These are phyloP conservation scores for Mormyrops attenuatus DNA, from an alignment of 2,797 vertebrate genomes.

Conservation along the genomic window DNA sequence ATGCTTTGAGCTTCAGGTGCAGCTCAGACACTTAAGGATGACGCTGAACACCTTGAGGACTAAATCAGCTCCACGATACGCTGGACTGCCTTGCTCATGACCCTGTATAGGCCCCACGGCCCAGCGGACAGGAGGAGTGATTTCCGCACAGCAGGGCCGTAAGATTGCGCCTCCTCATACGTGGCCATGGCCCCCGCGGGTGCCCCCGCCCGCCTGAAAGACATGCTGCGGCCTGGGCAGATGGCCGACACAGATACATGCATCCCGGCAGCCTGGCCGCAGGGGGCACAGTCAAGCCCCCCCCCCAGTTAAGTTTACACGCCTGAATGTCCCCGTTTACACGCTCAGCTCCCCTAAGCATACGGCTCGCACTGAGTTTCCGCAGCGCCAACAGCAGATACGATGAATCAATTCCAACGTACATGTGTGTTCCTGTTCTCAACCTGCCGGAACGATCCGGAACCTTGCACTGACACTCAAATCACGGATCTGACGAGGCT, in stretches of 20 bases:
- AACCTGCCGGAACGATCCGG: background rate
- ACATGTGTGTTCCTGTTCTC: background rate
- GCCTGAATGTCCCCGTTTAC: background rate
- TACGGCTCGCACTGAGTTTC: background rate
- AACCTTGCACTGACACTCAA: background rate
- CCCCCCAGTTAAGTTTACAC: background rate
- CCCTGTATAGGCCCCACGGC: background rate
- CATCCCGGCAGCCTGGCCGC: background rate
- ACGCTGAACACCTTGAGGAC: background rate
- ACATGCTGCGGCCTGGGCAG: background rate
- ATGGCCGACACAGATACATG: background rate
- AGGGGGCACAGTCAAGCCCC: background rate
- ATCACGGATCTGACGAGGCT: background rate
- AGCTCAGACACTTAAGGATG: background rate
- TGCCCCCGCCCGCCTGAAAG: background rate
- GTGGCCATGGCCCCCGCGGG: background rate
- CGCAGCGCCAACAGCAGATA: background rate
- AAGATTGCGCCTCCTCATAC: background rate
- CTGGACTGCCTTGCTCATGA: background rate
- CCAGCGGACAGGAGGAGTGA: background rate
- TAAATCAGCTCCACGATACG: background rate
- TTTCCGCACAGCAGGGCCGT: background rate
- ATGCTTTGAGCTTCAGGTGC: background rate
- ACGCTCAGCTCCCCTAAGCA: background rate
- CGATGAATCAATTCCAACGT: background rate